Percentiles rank a stretch among this genome's conserved stretches.
Evolutionary conservation across 23 tunicate genomes (phyloP).

Genomic region (Pegea sp.): DNA sequence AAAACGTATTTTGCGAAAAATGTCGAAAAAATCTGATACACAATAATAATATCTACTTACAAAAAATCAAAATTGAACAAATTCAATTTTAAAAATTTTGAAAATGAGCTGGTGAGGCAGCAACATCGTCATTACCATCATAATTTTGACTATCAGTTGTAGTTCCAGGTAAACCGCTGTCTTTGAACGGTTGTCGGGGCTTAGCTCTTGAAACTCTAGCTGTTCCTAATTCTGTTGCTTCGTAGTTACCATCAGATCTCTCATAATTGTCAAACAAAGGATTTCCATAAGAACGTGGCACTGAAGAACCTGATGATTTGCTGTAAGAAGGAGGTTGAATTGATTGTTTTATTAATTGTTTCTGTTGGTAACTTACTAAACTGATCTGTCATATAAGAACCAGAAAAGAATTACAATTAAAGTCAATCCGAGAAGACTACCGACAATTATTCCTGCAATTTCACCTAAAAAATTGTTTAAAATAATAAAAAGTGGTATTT

Average conservation of each 20-base stretch:
- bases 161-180: not conserved
- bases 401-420: not conserved
- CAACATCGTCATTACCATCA: not conserved
- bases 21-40: too few species aligned
- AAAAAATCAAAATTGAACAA: too few species aligned
- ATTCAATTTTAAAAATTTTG: constrained; percentile 1
- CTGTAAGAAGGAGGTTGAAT: not conserved
- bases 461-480: not conserved
- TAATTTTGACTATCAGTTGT: too few species aligned
- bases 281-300: not conserved
- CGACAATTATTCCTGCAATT: not conserved
- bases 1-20: too few species aligned
- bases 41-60: too few species aligned
- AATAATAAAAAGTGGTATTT: too few species aligned
- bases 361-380: not conserved
- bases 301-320: not conserved
- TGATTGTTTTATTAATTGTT: not conserved
- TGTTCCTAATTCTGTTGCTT: not conserved
- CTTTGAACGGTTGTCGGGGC: too few species aligned
- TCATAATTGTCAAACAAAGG: not conserved
- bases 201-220: not conserved
- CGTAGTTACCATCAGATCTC: constrained; percentile 1
- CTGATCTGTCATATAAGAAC: not conserved
- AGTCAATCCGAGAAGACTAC: not conserved
- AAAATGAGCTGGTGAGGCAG: not conserved